These are phyloP conservation scores for Halocynthia roretzi DNA, from an alignment of 23 tunicate species.

Conservation along the genomic window DNA sequence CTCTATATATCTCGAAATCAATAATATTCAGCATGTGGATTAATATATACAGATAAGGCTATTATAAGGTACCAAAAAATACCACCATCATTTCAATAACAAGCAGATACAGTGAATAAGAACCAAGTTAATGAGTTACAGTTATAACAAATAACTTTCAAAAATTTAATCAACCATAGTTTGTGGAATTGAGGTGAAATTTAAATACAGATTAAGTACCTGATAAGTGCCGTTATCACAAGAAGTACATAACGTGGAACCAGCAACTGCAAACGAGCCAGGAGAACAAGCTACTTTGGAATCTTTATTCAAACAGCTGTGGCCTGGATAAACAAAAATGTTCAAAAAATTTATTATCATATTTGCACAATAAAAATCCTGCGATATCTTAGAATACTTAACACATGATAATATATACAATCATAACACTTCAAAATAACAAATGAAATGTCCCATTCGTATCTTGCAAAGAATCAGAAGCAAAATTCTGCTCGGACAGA, in stretches of 20 bases:
- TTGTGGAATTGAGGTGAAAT: no score
- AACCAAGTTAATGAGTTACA: not conserved
- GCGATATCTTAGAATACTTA: no score
- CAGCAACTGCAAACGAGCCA: constrained; percentile 43
- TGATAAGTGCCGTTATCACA: constrained; percentile 66
- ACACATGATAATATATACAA: no score
- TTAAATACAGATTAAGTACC: constrained; percentile 19
- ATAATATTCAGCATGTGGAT: no score
- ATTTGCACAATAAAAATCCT: not conserved
- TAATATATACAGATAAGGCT: not conserved
- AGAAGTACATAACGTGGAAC: constrained; percentile 36
- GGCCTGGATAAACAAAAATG: constrained; percentile 27
- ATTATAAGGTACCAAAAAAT: not conserved
- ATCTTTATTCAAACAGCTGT: constrained; percentile 43
- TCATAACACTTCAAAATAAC: no score
- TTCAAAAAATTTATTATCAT: not conserved
- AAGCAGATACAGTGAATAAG: not conserved
- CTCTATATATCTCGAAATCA: no score
- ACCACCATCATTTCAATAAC: not conserved
- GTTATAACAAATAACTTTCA: no score
- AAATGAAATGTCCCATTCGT: no score
- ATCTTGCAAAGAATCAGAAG: no score
- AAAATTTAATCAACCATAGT: no score
- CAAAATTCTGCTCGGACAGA: no score
- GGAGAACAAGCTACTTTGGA: constrained; percentile 28